Base-by-base conservation (phyloP, 2,888 invertebrate species). In the Metellina segmentata region DNA sequence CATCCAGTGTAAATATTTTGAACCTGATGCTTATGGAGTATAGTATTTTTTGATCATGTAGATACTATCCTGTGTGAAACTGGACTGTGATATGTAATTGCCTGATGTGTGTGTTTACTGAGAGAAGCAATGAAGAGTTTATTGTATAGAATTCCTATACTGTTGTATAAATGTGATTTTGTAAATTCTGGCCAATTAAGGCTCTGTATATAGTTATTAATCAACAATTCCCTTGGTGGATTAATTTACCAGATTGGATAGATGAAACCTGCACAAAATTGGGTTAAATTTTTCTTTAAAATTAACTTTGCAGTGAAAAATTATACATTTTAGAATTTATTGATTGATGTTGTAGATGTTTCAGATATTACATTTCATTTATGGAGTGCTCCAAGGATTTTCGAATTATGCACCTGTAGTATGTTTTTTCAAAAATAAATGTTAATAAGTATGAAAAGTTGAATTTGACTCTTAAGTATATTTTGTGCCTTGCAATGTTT, bases 71-170 rank as follows among this genome's bases (percentile, higher is more conserved):
- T 85, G 61, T 85, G 61, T 74, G 61, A 85, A 81, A 52, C 52
- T 85, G 85, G 19, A 85, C 85, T 85, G 85, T 85, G 85, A 85
- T 85, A 85, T 75, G 85, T 20, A 53, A 75, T 34, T 72, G 85
- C 61, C 85, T 85, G 85, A 53, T 61, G 51, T 85, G 53, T 20
- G 72, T 61, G 75, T 7, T 20, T 79, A 79, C 34, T 79, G 48
- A 48, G 34, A 34, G 19, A 61, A 51, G 48, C 51, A 79, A 16
- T 53, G 61, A 61, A 16, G 79, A 79, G 61, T 79, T 79, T 53
- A 61, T 20, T 79, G 49, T 61, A 61, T 79, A 79, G 61, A 53
- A 61, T 72, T 79, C 20, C 16, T 52, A 79, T 61, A 34, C 61
- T 79, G 61, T 79, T 79, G 79, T 79, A 79, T 79, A 79, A 61